Base-by-base conservation (phyloP, 2,113 vertebrate species). In the Trogon surrucura region DNA sequence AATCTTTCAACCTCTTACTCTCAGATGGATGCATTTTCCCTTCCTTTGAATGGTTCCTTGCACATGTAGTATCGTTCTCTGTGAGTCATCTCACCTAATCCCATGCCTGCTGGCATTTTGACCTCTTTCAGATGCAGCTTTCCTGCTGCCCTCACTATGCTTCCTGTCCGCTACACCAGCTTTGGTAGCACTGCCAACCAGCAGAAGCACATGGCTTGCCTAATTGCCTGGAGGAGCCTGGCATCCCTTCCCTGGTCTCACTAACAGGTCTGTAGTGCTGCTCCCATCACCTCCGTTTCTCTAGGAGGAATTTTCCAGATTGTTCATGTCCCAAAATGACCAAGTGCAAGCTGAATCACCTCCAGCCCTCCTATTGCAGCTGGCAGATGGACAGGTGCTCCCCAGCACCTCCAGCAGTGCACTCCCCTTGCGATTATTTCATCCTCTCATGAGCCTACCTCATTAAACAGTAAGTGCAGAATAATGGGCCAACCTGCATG, bases 311-410 rank as follows among this genome's bases (percentile, higher is more conserved):
- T 72, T 27, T 45, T 44, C 58, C 2, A 6, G 34, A 22, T 69
- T 44, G 29, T 36, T 30, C 21, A n/a, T 65, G 20, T 17, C 38
- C 32, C 0, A 3, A 60, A 48, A 23, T 29, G 65, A 71, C 70
- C 16, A 48, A 51, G 25, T 21, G 51, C 1, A 3, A 75, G 10
- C 48, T 80, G 41, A 41, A 10, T 80, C 22, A 3, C 0, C 34
- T 66, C 56, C 73, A 94, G 5, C 14, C 10, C 14, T 89, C 19
- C 18, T 2, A 0, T 0, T 67, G 41, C n/a, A 75, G 15, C 34
- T 69, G 58, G 48, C 23, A 57, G 60, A 32, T 21, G 14, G 26
- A 73, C 0, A 1, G n/a, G 21, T 0, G 0, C 60, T 74, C 51
- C 45, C 16, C 23, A 57, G 41, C n/a, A 89, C 53, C 25, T 54